A percentile compares a stretch with the other conserved stretches of the same genome.
Conservation (phyloP, 2,113 vertebrate genomes). For the Passer domesticus region DNA sequence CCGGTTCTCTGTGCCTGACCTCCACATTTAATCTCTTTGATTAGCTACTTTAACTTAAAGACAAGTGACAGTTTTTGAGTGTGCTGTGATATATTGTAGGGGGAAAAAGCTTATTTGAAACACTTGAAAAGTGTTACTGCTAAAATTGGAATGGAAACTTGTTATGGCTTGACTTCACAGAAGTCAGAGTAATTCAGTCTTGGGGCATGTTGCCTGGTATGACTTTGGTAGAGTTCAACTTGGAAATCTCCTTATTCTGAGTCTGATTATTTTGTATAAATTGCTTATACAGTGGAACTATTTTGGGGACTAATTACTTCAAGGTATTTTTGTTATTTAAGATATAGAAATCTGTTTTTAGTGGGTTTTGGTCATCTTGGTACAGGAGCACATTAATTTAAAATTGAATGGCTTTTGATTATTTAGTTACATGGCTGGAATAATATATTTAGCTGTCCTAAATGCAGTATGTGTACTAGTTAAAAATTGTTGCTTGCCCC, state of each 20-base stretch:
- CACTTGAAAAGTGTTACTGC: neutral
- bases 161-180: neutral
- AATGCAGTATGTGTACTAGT: neutral
- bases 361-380: neutral
- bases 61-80: neutral
- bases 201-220: neutral
- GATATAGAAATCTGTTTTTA: neutral
- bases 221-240: neutral
- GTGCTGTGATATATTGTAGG: neutral
- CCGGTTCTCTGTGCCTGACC: neutral
- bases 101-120: neutral
- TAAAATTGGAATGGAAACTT: neutral
- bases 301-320: neutral
- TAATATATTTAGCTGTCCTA: neutral
- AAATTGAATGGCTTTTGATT: neutral
- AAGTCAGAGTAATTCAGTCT: neutral
- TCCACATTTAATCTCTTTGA: neutral
- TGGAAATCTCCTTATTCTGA: neutral
- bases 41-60: neutral
- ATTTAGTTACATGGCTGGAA: neutral
- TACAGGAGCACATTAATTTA: neutral
- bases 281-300: neutral
- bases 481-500: neutral
- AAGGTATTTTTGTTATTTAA: neutral
- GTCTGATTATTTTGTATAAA: neutral